Base-by-base conservation (phyloP, 2,888 invertebrate genomes). In the Microplitis manilae region DNA sequence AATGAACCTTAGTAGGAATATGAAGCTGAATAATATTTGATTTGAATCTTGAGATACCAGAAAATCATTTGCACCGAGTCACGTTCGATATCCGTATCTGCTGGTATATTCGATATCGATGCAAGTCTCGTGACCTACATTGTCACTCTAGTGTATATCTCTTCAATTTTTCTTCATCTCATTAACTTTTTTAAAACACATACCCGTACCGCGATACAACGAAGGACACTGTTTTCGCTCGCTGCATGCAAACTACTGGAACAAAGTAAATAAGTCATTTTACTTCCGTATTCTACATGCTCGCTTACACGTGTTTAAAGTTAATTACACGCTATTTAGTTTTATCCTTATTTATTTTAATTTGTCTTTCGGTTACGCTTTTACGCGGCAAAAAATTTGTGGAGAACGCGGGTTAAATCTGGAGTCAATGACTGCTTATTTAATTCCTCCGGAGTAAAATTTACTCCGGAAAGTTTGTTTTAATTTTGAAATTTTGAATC, bases 31-130 rank as follows among this genome's bases (percentile, higher is more conserved):
- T 62, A 15, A 62, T 17, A 62, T 62, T 62, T 7, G n/a, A 15
- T 15, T 62, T 62, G 17, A 8, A 15, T 20, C 9, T 62, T 8
- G 15, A 59, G 13, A 13, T 59, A 59, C 59, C 62, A 20, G 62
- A 62, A 62, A 62, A n/a, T 62, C 62, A 20, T 62, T 62, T 62
- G 62, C 20, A 62, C 20, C 8, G 8, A 62, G 62, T 62, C 62
- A 8, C 62, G 15, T 20, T 62, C 20, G 20, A 62, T 62, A 62
- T 62, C 20, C 62, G 62, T 62, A 50, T 50, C 13, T 13, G 50
- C 2, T 50, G 50, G 50, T 30, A 30, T 30, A 30, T 30, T 30
- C 30, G 30, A 13, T 50, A 13, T 62, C 20, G 15, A 62, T 62
- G 62, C 17, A 17, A 62, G 62, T 62, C 62, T 62, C 20, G 8